phyloP scores from a whole-genome alignment of 2,888 invertebrate species.

The Plemyria rubiginata region DNA sequence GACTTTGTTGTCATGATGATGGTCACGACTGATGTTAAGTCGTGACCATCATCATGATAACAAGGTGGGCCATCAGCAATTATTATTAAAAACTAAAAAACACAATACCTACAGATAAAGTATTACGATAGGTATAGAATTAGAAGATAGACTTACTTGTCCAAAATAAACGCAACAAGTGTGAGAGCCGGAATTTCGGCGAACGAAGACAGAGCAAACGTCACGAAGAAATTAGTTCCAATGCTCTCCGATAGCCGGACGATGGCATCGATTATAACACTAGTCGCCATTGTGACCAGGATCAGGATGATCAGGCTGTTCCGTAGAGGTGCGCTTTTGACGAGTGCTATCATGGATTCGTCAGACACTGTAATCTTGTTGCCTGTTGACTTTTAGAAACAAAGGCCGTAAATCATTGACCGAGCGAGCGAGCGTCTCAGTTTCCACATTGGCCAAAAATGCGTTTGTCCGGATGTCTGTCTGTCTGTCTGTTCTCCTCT shows the following conservation, averaged over 20 bases:
- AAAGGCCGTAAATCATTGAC: too few species aligned
- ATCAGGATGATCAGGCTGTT: slow-evolving; percentile 51
- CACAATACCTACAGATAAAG: too few species aligned
- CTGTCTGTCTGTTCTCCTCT: too few species aligned
- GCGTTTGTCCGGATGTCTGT: too few species aligned
- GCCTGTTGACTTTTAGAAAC: slow-evolving; percentile 40
- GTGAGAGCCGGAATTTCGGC: slow-evolving; percentile 58
- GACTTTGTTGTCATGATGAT: too few species aligned
- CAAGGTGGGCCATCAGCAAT: too few species aligned
- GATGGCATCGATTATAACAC: slow-evolving; percentile 60
- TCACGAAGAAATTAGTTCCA: slow-evolving; percentile 64
- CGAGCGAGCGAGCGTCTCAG: too few species aligned
- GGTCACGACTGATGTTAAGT: too few species aligned
- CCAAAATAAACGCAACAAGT: slow-evolving; percentile 43
- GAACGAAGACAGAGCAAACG: slow-evolving; percentile 61
- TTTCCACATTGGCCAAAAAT: too few species aligned
- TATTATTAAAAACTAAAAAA: too few species aligned
- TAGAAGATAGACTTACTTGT: slow-evolving; percentile 36
- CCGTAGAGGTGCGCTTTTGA: slow-evolving; percentile 51
- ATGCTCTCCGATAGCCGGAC: slow-evolving; percentile 65
- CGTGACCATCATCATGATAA: too few species aligned
- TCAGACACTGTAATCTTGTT: slow-evolving; percentile 48
- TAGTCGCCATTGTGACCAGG: slow-evolving; percentile 53
- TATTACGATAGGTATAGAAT: neutral
- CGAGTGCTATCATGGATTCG: slow-evolving; percentile 50